phyloP scores from a whole-genome alignment of 2,888 invertebrate species.

The Sminthurinus aureus region DNA sequence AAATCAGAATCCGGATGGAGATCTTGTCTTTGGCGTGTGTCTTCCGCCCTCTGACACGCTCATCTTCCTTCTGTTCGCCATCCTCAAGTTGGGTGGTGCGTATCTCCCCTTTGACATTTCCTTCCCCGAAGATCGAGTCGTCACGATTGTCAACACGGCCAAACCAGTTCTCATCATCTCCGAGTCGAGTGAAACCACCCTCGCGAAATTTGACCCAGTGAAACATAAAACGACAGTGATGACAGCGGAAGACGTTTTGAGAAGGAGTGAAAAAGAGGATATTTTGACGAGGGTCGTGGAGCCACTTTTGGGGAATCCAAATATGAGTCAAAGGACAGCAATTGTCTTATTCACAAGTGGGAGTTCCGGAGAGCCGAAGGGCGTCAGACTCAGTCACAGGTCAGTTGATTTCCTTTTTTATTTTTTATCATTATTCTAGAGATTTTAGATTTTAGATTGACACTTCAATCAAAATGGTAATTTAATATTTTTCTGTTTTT shows the following conservation, averaged over 20 bases:
- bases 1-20: slow-evolving; percentile 41
- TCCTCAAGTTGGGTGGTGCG: slow-evolving; percentile 83
- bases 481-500: too few relatives aligned
- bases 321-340: slow-evolving; percentile 66
- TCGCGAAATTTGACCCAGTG: slow-evolving; percentile 53
- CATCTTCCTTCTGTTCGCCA: slow-evolving; percentile 73
- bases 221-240: slow-evolving; percentile 39
- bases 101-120: slow-evolving; percentile 82
- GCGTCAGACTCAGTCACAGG: slow-evolving; percentile 79
- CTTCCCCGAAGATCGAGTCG: slow-evolving; percentile 75
- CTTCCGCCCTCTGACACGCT: slow-evolving; percentile 68
- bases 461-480: too few relatives aligned
- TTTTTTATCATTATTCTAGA: too few relatives aligned
- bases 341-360: slow-evolving; percentile 84
- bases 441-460: too few relatives aligned
- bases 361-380: slow-evolving; percentile 57
- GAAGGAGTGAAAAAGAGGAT: not conserved
- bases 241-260: slow-evolving; percentile 33
- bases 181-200: slow-evolving; percentile 70
- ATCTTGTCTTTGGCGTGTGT: slow-evolving; percentile 41
- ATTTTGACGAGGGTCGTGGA: not conserved
- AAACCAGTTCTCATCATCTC: slow-evolving; percentile 69
- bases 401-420: too few relatives aligned
- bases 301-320: slow-evolving; percentile 19
- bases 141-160: slow-evolving; percentile 78